Evolutionary conservation across 2,113 vertebrate species (phyloP).

Genomic region (Anguilla japonica): DNA sequence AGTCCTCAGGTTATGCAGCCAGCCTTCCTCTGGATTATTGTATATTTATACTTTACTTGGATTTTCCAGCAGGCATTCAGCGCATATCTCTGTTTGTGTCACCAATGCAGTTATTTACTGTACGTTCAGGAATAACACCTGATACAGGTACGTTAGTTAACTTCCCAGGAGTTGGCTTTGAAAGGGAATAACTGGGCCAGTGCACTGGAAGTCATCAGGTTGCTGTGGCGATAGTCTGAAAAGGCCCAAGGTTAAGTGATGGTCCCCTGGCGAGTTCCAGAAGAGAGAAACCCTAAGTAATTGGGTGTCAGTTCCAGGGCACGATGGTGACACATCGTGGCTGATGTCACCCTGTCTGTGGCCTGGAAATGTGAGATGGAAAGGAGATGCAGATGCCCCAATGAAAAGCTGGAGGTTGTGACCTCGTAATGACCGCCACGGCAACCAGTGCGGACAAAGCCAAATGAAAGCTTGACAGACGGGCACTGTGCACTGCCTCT

Average conservation of each 20-base stretch:
- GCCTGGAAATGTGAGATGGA: conserved; percentile 26
- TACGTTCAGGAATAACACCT: neutral
- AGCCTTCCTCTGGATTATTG: neutral
- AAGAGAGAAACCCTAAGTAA: conserved; percentile 24
- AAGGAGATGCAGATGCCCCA: conserved; percentile 31
- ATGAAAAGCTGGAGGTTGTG: conserved; percentile 33
- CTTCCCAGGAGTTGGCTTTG: neutral
- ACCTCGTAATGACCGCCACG: conserved; percentile 33
- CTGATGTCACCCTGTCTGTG: conserved; percentile 3
- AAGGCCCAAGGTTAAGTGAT: conserved; percentile 33
- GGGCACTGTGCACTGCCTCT: neutral
- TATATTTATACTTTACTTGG: neutral
- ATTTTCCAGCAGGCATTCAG: neutral
- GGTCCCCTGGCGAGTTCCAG: conserved; percentile 12
- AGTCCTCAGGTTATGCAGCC: neutral
- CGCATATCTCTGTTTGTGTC: neutral
- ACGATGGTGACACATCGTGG: neutral
- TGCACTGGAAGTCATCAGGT: neutral
- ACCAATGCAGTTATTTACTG: neutral
- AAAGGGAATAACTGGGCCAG: neutral
- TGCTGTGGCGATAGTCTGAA: conserved; percentile 19
- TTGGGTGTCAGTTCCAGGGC: conserved; percentile 37
- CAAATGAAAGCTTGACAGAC: conserved; percentile 25
- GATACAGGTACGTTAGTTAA: neutral
- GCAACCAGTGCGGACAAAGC: conserved; percentile 25